These are phyloP conservation scores for Agrilus cyanescens DNA, from an alignment of 2,888 invertebrate species.

Conservation along the genomic window DNA sequence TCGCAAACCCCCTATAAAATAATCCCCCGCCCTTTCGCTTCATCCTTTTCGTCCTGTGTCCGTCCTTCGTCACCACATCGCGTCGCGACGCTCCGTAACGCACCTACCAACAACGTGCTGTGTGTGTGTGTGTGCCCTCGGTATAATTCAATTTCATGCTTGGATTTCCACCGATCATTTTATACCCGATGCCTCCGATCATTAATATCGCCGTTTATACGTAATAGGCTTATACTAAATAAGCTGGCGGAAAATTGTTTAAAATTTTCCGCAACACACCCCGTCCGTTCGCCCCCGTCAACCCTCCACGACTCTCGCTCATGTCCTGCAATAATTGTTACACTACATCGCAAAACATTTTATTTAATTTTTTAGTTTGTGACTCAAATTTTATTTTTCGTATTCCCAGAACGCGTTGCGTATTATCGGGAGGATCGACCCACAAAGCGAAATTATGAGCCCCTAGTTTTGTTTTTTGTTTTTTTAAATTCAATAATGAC, in stretches of 20 bases:
- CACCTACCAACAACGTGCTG: no score
- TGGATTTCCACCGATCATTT: constrained; percentile 31
- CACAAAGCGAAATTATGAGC: no score
- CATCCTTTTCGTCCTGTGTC: background rate
- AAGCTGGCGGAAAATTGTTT: constrained; percentile 33
- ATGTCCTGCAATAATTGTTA: no score
- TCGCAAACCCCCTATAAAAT: no score
- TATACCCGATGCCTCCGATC: constrained; percentile 21
- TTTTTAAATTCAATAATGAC: background rate
- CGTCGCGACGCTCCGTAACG: background rate
- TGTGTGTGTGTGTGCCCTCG: constrained; percentile 26
- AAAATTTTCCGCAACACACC: constrained; percentile 15
- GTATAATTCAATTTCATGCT: constrained; percentile 40
- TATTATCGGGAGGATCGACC: no score
- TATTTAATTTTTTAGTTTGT: no score
- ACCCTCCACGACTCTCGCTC: no score
- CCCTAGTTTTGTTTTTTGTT: no score
- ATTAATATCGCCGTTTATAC: constrained; percentile 28
- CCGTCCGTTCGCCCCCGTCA: no score
- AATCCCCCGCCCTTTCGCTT: background rate
- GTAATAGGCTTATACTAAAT: constrained; percentile 33
- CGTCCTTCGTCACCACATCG: background rate
- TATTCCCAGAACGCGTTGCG: no score
- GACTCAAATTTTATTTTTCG: no score
- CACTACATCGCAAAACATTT: no score